Conservation (phyloP, 2,888 invertebrate species). For the Amphipyra tragopoginis region DNA sequence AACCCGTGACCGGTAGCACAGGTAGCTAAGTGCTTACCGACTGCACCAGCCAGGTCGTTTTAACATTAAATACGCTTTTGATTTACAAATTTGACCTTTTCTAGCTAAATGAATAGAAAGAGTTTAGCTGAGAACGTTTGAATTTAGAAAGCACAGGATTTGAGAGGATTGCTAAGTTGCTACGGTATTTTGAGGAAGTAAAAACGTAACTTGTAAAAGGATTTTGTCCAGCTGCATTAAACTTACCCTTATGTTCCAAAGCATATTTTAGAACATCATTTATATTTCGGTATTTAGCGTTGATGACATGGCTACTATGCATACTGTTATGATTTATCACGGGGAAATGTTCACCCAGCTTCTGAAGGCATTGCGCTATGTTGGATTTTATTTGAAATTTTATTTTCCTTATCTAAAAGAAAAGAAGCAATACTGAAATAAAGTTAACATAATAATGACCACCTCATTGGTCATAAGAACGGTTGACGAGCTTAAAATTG, state of each 20-base stretch:
- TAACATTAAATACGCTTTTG: too few species aligned
- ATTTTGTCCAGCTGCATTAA: background rate
- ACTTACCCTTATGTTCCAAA: conserved; percentile 68
- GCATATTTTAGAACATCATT: conserved; percentile 71
- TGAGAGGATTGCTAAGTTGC: too few species aligned
- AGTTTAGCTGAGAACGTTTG: too few species aligned
- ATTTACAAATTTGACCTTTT: too few species aligned
- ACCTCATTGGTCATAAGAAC: background rate
- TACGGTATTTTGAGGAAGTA: too few species aligned
- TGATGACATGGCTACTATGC: conserved; percentile 40
- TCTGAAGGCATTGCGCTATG: conserved; percentile 62
- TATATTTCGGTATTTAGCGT: conserved; percentile 68
- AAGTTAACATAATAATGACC: background rate
- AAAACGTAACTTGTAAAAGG: too few species aligned
- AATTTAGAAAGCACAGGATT: too few species aligned
- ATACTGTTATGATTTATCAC: conserved; percentile 65
- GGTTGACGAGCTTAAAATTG: too few species aligned
- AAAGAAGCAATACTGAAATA: background rate
- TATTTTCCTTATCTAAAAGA: conserved; percentile 78
- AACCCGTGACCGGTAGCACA: too few species aligned
- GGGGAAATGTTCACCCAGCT: conserved; percentile 72
- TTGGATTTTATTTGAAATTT: conserved; percentile 77
- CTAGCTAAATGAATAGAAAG: too few species aligned
- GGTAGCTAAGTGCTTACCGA: too few species aligned
- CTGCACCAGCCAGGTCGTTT: too few species aligned